These are phyloP conservation scores for Falco berigora DNA, from an alignment of 2,797 vertebrate species.

Conservation along the genomic window DNA sequence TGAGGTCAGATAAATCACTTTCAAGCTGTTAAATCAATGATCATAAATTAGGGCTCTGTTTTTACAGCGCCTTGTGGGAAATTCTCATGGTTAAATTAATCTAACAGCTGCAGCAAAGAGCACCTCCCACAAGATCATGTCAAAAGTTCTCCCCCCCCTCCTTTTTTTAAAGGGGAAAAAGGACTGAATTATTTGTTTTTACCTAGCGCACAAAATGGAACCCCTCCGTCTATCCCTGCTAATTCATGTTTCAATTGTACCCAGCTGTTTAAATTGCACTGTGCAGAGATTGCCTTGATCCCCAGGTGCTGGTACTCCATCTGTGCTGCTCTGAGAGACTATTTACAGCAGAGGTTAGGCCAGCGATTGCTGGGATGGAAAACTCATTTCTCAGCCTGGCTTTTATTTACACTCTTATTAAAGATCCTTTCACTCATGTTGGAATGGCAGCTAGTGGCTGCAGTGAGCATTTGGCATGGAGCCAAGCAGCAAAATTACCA, in stretches of 20 bases:
- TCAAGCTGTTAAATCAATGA: slow-evolving; percentile 72
- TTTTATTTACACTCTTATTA: slow-evolving; percentile 78
- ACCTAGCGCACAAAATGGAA: slow-evolving; percentile 31
- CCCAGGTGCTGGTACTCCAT: slow-evolving; percentile 72
- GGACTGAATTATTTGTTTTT: slow-evolving; percentile 15
- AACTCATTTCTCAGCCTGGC: slow-evolving; percentile 75
- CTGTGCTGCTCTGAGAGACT: slow-evolving; percentile 64
- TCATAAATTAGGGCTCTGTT: slow-evolving; percentile 73
- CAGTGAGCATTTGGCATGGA: slow-evolving; percentile 49
- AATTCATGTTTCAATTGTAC: slow-evolving; percentile 58
- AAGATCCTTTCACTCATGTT: slow-evolving; percentile 72
- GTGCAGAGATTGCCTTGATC: slow-evolving; percentile 61
- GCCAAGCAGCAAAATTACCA: slow-evolving; percentile 66
- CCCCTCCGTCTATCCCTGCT: slow-evolving; percentile 5
- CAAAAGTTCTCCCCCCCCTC: neutral
- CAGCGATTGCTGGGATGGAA: slow-evolving; percentile 74
- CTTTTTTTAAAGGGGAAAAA: neutral
- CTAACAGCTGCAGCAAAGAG: slow-evolving; percentile 62
- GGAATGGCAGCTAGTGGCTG: slow-evolving; percentile 69
- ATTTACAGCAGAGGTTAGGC: slow-evolving; percentile 70
- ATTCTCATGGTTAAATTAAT: slow-evolving; percentile 65
- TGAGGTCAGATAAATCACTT: slow-evolving; percentile 78
- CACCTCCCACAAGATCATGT: slow-evolving; percentile 47
- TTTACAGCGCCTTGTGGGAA: slow-evolving; percentile 62
- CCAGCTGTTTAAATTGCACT: slow-evolving; percentile 67